Base-by-base conservation (phyloP, 2,113 vertebrate species). In the Upupa epops region DNA sequence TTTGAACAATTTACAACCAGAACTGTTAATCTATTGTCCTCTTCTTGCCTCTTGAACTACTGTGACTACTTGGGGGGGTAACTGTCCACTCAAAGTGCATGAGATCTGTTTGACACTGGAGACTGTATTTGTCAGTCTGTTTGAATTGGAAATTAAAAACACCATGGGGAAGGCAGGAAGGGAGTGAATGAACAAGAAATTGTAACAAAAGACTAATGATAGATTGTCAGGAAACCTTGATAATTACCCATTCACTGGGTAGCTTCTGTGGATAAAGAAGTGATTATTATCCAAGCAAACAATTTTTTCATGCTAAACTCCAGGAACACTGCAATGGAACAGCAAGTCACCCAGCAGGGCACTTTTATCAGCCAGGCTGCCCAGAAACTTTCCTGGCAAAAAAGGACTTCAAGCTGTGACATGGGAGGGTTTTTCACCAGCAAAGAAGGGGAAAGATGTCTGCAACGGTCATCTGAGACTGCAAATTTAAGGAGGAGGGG, bases 251-350 rank as follows among this genome's bases (percentile, higher is more conserved):
- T 93, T 96, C 89, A 93, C 20, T 66, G 63, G 56, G 74, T 55
- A 95, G 59, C 37, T 95, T 89, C 94, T 66, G 66, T 16, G 58
- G 68, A 94, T 91, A 95, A 96, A 94, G 87, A 93, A 88, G 68
- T 56, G 20, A 79, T 93, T 94, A 91, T 93, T 91, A 83, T 29
- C 59, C 75, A 87, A 83, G 68, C 31, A 95, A 91, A 58, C 55
- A 40, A 72, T 63, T 93, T 91, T 87, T 93, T 89, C 71, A 85
- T 89, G 82, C 74, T 80, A 55, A 94, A 87, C 42, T 63, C 71
- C 63, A 40, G 78, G n/a, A 93, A 88, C 82, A 94, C 91, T 31
- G n/a, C 63, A 89, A 75, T 16, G 3, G 31, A 93, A 92, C 71
- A 86, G 61, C 77, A 91, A 92, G 82, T 91, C 91, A 89, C 91